Conservation (phyloP, 2,888 invertebrate species). For the Trichogramma dendrolimi region DNA sequence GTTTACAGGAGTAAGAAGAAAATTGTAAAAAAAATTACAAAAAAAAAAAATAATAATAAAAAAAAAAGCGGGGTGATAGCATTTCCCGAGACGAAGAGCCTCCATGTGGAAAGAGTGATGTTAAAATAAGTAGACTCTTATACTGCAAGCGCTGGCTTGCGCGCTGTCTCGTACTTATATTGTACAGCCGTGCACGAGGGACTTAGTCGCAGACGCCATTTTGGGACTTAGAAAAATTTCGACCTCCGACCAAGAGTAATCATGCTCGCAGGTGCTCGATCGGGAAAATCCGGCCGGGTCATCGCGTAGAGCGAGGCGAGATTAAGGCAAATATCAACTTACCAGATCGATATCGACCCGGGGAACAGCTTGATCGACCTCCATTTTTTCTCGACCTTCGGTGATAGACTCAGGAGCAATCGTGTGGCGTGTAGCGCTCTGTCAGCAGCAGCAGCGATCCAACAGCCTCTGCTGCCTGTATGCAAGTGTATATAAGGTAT, state of each 20-base stretch:
- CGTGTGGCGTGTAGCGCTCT: not conserved
- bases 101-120: not conserved
- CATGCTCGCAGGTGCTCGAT: slow-evolving; percentile 26
- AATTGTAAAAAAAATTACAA: too few relatives aligned
- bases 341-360: slow-evolving; percentile 43
- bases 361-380: slow-evolving; percentile 42
- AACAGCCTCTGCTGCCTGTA: slow-evolving; percentile 1
- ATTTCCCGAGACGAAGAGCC: not conserved
- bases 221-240: slow-evolving; percentile 77
- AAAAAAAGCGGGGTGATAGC: too few relatives aligned
- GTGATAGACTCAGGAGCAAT: slow-evolving; percentile 39
- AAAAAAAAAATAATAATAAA: too few relatives aligned
- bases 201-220: slow-evolving; percentile 70
- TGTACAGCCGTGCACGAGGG: slow-evolving; percentile 21
- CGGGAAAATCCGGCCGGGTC: slow-evolving; percentile 34
- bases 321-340: slow-evolving; percentile 32
- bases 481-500: too few relatives aligned
- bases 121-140: not conserved
- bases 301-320: not conserved
- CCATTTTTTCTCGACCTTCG: slow-evolving; percentile 42
- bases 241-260: slow-evolving; percentile 57
- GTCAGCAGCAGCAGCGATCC: not conserved
- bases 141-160: not conserved
- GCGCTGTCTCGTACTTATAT: not conserved
- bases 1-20: too few relatives aligned